A percentile compares a stretch with the other conserved stretches of the same genome.
These are phyloP conservation scores for Peromyscus californicus DNA, from an alignment of 2,113 vertebrate species.

Conservation along the genomic window DNA sequence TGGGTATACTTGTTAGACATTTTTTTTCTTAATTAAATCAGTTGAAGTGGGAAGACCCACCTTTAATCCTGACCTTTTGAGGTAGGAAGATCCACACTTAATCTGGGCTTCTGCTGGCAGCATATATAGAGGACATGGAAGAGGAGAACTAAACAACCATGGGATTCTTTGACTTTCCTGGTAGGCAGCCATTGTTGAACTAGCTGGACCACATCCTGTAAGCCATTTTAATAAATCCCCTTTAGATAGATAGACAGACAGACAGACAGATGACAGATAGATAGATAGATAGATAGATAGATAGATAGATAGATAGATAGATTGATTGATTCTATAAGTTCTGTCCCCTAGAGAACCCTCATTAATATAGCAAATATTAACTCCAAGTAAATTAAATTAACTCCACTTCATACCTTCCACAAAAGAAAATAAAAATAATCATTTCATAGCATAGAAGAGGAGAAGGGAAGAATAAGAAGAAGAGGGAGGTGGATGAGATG, in stretches of 20 bases:
- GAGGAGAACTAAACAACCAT: background rate
- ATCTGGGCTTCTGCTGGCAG: background rate
- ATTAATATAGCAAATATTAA: background rate
- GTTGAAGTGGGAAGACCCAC: background rate
- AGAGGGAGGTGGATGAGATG: background rate
- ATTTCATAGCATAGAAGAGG: background rate
- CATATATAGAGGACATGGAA: background rate
- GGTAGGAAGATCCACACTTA: background rate
- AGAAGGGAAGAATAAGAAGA: background rate
- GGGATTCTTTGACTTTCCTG: background rate
- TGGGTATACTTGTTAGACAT: background rate
- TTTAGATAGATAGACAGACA: background rate
- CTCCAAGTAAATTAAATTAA: no score
- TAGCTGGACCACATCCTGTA: background rate
- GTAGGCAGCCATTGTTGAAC: background rate
- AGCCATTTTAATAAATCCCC: background rate
- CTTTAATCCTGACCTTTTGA: background rate
- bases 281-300: background rate
- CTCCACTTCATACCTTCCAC: background rate
- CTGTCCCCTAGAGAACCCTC: background rate
- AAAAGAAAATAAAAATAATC: background rate
- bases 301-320: background rate
- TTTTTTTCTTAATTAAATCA: background rate
- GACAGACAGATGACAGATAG: background rate
- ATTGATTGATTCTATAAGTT: background rate